Evolutionary conservation across 2,888 invertebrate species (phyloP).

Genomic region (Homarus gammarus): DNA sequence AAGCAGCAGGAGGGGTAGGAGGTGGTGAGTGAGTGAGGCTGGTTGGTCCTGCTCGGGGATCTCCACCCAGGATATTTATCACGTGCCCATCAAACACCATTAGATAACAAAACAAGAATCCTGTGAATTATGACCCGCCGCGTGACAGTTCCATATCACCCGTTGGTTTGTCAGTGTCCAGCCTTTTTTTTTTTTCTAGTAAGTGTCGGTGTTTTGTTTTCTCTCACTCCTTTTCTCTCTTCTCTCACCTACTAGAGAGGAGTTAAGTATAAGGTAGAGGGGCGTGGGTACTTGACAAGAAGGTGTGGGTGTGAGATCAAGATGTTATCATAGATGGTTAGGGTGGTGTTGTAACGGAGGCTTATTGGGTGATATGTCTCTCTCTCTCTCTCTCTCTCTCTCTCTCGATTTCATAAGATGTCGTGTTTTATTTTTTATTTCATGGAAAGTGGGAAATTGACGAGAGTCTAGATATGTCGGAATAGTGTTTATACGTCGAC

Average conservation of each 20-base stretch:
- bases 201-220: neutral
- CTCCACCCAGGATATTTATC: slow-evolving; percentile 58
- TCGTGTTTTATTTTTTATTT: too few relatives aligned
- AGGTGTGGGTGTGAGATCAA: neutral
- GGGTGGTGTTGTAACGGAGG: too few relatives aligned
- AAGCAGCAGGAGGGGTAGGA: slow-evolving; percentile 7
- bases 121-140: slow-evolving; percentile 48
- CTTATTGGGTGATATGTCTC: too few relatives aligned
- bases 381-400: too few relatives aligned
- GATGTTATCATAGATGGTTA: too few relatives aligned
- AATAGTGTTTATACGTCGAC: too few relatives aligned
- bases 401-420: too few relatives aligned
- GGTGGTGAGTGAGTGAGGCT: slow-evolving; percentile 7
- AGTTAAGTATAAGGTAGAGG: neutral
- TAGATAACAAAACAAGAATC: slow-evolving; percentile 63
- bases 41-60: neutral
- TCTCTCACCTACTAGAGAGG: neutral
- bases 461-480: too few relatives aligned
- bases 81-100: slow-evolving; percentile 55
- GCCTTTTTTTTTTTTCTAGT: neutral
- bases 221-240: neutral
- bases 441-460: too few relatives aligned
- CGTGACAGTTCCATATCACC: slow-evolving; percentile 58
- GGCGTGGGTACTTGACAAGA: neutral
- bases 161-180: slow-evolving; percentile 47